Evolutionary conservation across 2,888 invertebrate species (phyloP).

Genomic region (Dicyrtomina minuta): DNA sequence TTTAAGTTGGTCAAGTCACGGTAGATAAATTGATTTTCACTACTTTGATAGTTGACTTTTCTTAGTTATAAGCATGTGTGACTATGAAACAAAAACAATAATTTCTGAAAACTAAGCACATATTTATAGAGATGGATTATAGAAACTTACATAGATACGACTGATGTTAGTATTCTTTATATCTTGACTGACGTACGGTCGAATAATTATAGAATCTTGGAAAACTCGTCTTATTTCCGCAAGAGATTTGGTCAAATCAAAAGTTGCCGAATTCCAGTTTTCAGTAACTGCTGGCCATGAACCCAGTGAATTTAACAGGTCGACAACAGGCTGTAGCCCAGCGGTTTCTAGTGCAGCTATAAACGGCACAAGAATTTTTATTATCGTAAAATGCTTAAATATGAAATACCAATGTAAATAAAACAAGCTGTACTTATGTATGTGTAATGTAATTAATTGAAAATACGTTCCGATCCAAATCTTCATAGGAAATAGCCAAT

Average conservation of each 20-base stretch:
- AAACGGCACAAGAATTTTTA: too few relatives aligned
- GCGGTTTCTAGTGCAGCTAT: conserved; percentile 37
- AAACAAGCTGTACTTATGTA: too few relatives aligned
- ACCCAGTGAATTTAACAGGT: neutral
- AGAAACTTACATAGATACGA: conserved; percentile 45
- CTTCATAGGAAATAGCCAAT: too few relatives aligned
- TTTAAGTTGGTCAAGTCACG: too few relatives aligned
- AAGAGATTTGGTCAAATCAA: conserved; percentile 34
- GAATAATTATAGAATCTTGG: conserved; percentile 33
- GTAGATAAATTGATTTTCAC: too few relatives aligned
- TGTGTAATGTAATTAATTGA: too few relatives aligned
- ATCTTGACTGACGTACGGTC: conserved; percentile 42
- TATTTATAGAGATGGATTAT: neutral
- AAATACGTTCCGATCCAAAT: too few relatives aligned
- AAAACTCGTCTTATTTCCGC: conserved; percentile 34
- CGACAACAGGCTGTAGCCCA: conserved; percentile 8
- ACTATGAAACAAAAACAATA: neutral
- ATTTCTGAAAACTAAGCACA: neutral
- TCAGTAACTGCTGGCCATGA: conserved; percentile 32
- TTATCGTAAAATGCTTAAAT: too few relatives aligned
- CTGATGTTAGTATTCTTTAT: conserved; percentile 40
- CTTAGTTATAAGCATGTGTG: too few relatives aligned
- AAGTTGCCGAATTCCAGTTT: conserved; percentile 3
- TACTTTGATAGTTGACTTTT: too few relatives aligned
- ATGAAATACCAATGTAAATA: too few relatives aligned